Evolutionary conservation across 2,888 invertebrate species (phyloP).

Genomic region (Drosophila ustulata): DNA sequence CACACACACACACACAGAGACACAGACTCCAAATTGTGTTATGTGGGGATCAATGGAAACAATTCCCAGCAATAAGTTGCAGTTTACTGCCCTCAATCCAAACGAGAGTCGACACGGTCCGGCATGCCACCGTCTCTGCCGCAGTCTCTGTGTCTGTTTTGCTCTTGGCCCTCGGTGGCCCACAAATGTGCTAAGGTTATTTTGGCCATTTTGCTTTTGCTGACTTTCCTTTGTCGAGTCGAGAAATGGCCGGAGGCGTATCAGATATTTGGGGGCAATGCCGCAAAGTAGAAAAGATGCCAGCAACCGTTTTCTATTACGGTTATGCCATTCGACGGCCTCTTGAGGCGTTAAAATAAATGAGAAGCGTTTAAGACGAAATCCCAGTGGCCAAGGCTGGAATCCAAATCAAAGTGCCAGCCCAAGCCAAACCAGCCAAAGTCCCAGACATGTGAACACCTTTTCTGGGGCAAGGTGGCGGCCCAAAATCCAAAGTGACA

Average conservation of each 20-base stretch:
- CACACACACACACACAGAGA: neutral
- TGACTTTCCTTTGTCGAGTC: constrained; percentile 18
- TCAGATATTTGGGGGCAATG: constrained; percentile 17
- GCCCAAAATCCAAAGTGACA: constrained; percentile 25
- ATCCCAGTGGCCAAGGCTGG: constrained; percentile 36
- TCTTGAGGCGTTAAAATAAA: constrained; percentile 42
- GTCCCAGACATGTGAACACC: constrained; percentile 19
- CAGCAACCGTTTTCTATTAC: constrained; percentile 31
- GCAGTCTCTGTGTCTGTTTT: neutral
- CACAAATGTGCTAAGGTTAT: constrained; percentile 10
- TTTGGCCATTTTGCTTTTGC: constrained; percentile 19
- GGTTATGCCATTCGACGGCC: constrained; percentile 14
- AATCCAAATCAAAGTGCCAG: constrained; percentile 32
- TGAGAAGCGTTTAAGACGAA: constrained; percentile 48
- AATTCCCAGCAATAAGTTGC: constrained; percentile 38
- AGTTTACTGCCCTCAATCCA: constrained; percentile 31
- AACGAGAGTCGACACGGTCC: constrained; percentile 10
- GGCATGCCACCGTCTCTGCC: neutral
- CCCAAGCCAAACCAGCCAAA: neutral
- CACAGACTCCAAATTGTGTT: constrained; percentile 3
- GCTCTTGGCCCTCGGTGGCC: neutral
- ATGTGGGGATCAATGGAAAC: constrained; percentile 32
- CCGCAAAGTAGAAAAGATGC: constrained; percentile 19
- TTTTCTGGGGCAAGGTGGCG: neutral
- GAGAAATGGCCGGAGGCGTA: constrained; percentile 15